Evolutionary conservation across 2,113 vertebrate genomes (phyloP), one percentile per base, ranked within the genome.

Genomic region (Salvelinus namaycush): DNA sequence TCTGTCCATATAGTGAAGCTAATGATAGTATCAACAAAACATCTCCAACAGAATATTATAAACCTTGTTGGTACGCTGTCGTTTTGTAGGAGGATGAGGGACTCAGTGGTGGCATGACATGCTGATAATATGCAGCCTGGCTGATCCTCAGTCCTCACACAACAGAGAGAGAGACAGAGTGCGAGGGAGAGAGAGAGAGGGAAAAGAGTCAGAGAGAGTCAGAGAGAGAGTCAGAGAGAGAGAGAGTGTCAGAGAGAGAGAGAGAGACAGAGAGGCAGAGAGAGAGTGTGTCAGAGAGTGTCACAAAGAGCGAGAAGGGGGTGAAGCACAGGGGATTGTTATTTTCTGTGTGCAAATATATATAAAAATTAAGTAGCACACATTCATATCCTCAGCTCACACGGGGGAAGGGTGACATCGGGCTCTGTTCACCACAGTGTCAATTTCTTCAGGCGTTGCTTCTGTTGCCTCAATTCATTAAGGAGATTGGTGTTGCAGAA

Each of bases 391-490:
- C 91, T 86, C 77, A 90, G 87, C 86, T 91, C 92, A 91, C 86
- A 84, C 79, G 90, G 87, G 90, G 89, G 91, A 44, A 44, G 39
- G 39, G 39, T 44, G 39, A 44, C 2, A 44, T 93, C 89, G 92
- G 85, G 90, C 89, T 87, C 90, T 90, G 90, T 75, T 89, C 90
- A 82, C 85, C 88, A 54, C 16, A 88, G 91, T 95, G 94, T 93
- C 92, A 95, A 94, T 93, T 93, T 68, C 31, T 87, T 88, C 87
- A 83, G 80, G 79, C 76, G 3, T 91, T 89, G 90, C 82, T 89
- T 91, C 93, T 93, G 92, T 93, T 93, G 94, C 88, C 92, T 94
- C 89, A 88, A 88, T 91, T 93, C 76, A 87, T 84, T 84, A 83
- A 78, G 76, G 57, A 62, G 49, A 68, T 76, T 39, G 72, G 60